Conservation (phyloP, 2,888 invertebrate species). For the Neoascia interrupta region DNA sequence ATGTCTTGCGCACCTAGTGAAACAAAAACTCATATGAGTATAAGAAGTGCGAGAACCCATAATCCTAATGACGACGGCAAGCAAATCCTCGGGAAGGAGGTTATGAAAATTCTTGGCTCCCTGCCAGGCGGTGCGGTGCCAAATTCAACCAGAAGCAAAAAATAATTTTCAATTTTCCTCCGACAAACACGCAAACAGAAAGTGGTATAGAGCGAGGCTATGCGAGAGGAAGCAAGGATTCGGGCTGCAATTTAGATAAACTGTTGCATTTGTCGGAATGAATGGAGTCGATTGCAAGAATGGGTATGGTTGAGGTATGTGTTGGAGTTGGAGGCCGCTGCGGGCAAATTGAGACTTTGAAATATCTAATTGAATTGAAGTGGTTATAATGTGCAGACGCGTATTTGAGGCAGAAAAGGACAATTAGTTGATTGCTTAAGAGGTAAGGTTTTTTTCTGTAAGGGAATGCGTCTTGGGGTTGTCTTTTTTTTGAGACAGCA, state of each 20-base stretch:
- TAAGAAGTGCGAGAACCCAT: conserved; percentile 61
- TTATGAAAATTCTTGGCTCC: conserved; percentile 58
- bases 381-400: conserved; percentile 62
- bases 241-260: conserved; percentile 67
- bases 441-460: conserved; percentile 5
- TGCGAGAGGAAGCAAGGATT: conserved; percentile 46
- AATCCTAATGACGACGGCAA: conserved; percentile 65
- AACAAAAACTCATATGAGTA: conserved; percentile 55
- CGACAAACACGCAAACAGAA: conserved; percentile 47
- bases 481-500: too few relatives aligned
- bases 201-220: conserved; percentile 20
- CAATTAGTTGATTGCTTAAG: conserved; percentile 61
- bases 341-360: conserved; percentile 53
- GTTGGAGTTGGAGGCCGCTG: conserved; percentile 18
- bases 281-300: conserved; percentile 30
- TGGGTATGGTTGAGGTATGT: neutral
- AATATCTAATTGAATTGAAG: conserved; percentile 67
- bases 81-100: conserved; percentile 41
- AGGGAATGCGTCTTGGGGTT: too few relatives aligned
- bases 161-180: conserved; percentile 38
- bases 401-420: conserved; percentile 32
- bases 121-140: conserved; percentile 50
- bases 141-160: conserved; percentile 21
- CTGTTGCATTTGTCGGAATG: conserved; percentile 67
- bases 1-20: conserved; percentile 1